These are phyloP conservation scores for Galago senegalensis DNA, from an alignment of 2,797 vertebrate genomes.

Conservation along the genomic window DNA sequence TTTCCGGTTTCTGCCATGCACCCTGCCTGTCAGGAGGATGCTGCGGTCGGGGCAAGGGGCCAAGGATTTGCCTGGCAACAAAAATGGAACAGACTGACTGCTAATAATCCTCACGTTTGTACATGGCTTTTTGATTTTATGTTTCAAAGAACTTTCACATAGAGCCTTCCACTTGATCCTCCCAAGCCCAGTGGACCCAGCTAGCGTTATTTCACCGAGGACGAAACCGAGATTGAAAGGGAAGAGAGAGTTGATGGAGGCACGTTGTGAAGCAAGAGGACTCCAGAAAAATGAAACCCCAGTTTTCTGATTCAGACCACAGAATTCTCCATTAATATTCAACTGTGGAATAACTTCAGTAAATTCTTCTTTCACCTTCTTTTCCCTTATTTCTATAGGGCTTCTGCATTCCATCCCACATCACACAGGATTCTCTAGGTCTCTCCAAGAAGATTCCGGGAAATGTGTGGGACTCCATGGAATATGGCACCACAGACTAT, in stretches of 20 bases:
- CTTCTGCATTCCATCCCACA: background rate
- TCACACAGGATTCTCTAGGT: background rate
- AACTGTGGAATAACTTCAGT: background rate
- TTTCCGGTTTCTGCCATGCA: slow-evolving; percentile 79
- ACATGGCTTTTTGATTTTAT: slow-evolving; percentile 24
- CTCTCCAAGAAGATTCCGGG: background rate
- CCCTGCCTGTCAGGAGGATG: slow-evolving; percentile 73
- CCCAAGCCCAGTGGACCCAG: background rate
- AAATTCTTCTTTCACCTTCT: background rate
- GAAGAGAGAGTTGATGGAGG: background rate
- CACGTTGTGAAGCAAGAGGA: background rate
- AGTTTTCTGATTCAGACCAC: slow-evolving; percentile 12
- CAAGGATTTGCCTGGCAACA: slow-evolving; percentile 79
- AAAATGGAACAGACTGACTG: slow-evolving; percentile 58
- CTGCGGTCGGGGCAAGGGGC: slow-evolving; percentile 73
- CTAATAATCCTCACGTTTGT: slow-evolving; percentile 53
- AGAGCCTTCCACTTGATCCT: background rate
- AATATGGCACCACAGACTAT: fast-evolving
- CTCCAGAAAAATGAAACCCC: slow-evolving; percentile 7
- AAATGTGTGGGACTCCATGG: background rate
- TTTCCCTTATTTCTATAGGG: background rate
- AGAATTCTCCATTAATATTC: background rate
- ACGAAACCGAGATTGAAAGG: background rate
- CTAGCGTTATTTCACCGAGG: background rate
- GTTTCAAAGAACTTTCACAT: slow-evolving; percentile 33